phyloP scores from a whole-genome alignment of 2,113 vertebrate species.

The Cricetomys ansorgei region DNA sequence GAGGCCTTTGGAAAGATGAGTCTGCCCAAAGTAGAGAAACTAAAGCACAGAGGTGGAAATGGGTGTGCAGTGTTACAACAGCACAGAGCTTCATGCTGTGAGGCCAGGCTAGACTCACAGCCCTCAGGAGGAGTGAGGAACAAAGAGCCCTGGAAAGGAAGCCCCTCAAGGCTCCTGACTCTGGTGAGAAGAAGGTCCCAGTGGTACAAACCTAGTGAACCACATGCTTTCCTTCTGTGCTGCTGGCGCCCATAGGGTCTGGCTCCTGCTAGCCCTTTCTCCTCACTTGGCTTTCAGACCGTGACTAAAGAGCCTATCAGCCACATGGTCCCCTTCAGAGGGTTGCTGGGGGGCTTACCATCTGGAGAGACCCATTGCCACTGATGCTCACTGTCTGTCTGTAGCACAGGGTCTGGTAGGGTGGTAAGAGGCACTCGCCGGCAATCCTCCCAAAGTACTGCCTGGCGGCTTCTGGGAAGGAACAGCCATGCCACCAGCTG shows the following conservation, averaged over 20 bases:
- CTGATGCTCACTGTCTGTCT: constrained; percentile 23
- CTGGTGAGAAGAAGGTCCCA: background rate
- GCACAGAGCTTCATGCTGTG: background rate
- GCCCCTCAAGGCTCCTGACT: background rate
- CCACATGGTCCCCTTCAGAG: constrained; percentile 60
- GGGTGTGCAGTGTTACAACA: background rate
- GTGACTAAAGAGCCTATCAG: constrained; percentile 48
- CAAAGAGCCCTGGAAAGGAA: background rate
- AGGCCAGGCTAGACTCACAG: background rate
- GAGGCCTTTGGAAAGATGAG: background rate
- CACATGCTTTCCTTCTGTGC: background rate
- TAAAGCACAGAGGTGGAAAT: background rate
- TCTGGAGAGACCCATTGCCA: constrained; percentile 74
- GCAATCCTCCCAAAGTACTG: background rate
- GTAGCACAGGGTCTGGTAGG: too few species aligned
- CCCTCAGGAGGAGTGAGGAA: background rate
- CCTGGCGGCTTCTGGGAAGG: background rate
- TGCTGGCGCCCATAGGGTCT: background rate
- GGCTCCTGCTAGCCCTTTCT: constrained; percentile 3
- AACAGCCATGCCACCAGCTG: background rate
- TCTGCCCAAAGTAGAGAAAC: background rate
- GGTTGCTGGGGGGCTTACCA: constrained; percentile 29
- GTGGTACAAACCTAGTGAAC: background rate
- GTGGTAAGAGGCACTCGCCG: accelerated
- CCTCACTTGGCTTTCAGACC: background rate